Evolutionary conservation across 2,888 invertebrate genomes (phyloP).

Genomic region (Ganaspis brasiliensis): DNA sequence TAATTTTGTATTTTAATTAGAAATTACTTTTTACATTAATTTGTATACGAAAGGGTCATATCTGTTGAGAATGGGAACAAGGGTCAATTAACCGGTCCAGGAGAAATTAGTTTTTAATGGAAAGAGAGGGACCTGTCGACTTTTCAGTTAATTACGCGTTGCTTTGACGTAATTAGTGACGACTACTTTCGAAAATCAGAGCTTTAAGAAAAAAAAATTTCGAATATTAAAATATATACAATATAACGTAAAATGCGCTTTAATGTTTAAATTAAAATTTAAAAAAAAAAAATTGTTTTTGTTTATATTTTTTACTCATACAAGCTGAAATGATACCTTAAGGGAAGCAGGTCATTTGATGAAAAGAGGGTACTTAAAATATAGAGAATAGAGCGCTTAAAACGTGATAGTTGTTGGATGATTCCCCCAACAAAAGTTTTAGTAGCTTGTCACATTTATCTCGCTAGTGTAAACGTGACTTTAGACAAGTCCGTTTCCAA

Average conservation of each 20-base stretch:
- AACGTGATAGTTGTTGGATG: slow-evolving; percentile 25
- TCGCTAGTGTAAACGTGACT: slow-evolving; percentile 41
- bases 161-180: slow-evolving; percentile 57
- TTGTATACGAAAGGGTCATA: not conserved
- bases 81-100: slow-evolving; percentile 69
- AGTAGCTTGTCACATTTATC: slow-evolving; percentile 23
- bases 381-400: not conserved
- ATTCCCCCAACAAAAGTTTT: not conserved
- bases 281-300: no score
- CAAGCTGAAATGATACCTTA: no score
- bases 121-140: slow-evolving; percentile 55
- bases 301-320: no score
- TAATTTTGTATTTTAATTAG: no score
- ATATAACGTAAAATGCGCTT: no score
- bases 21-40: not conserved
- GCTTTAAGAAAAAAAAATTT: no score
- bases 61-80: slow-evolving; percentile 52
- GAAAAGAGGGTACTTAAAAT: not conserved
- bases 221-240: no score
- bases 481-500: slow-evolving; percentile 59
- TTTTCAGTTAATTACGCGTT: slow-evolving; percentile 19
- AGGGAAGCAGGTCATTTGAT: not conserved
- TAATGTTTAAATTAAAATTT: no score
- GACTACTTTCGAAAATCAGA: no score
- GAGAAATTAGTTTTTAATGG: slow-evolving; percentile 71